Conservation (phyloP, 2,888 invertebrate species). For the Sialis fuliginosa region DNA sequence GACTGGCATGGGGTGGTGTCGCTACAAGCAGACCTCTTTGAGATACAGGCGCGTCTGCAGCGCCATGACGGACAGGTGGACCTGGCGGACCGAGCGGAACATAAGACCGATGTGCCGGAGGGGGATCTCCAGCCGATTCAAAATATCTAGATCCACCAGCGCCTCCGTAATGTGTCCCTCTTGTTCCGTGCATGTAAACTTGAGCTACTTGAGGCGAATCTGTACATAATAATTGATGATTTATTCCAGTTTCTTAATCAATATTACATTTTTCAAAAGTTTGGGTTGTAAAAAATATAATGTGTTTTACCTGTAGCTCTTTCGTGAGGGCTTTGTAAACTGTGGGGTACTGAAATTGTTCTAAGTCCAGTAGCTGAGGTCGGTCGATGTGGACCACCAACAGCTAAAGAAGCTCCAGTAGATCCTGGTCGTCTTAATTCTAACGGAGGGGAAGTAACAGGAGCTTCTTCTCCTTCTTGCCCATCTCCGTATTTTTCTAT, state of each 20-base stretch:
- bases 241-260: background rate
- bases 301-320: conserved; percentile 35
- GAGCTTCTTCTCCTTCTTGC: conserved; percentile 28
- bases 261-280: background rate
- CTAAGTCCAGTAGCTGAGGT: conserved; percentile 26
- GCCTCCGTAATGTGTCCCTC: conserved; percentile 29
- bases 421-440: conserved; percentile 45
- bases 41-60: conserved; percentile 32
- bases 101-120: conserved; percentile 34
- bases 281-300: background rate
- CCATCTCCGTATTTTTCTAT: conserved; percentile 40
- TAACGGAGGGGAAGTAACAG: conserved; percentile 39
- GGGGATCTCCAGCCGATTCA: conserved; percentile 40
- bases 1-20: conserved; percentile 54
- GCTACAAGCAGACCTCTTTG: conserved; percentile 33
- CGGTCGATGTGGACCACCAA: conserved; percentile 5
- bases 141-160: conserved; percentile 28
- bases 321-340: conserved; percentile 51
- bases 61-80: conserved; percentile 22
- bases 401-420: conserved; percentile 20
- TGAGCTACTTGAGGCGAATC: conserved; percentile 53
- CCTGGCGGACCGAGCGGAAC: conserved; percentile 24
- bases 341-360: conserved; percentile 44
- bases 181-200: conserved; percentile 33
- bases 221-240: conserved; percentile 12